phyloP scores from a whole-genome alignment of 2,113 vertebrate species.

The Mystacornis crossleyi region DNA sequence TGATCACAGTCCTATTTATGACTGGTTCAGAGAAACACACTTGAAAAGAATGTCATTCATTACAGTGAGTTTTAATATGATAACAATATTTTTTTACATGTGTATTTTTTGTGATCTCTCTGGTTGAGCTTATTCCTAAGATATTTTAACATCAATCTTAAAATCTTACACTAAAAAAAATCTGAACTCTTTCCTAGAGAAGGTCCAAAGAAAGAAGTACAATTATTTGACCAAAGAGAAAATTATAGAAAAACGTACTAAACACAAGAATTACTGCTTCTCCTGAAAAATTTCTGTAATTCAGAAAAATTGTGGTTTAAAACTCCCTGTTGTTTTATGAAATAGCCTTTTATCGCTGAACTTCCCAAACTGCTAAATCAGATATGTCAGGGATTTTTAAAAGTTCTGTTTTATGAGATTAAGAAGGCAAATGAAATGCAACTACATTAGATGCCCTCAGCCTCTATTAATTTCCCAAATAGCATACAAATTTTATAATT shows the following conservation, averaged over 20 bases:
- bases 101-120: not conserved
- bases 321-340: not conserved
- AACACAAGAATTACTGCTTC: not conserved
- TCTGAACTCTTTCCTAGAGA: not conserved
- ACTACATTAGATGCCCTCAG: not conserved
- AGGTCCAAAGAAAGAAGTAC: not conserved
- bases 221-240: not conserved
- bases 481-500: not conserved
- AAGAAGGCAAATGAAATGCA: not conserved
- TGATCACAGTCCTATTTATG: not conserved
- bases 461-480: not conserved
- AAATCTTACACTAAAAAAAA: not conserved
- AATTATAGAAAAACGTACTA: not conserved
- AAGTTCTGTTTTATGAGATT: not conserved
- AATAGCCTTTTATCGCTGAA: not conserved
- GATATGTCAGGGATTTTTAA: not conserved
- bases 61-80: not conserved
- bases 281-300: not conserved
- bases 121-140: not conserved
- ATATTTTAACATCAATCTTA: not conserved
- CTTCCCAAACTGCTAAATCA: not conserved
- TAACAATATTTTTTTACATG: not conserved
- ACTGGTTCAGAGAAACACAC: not conserved
- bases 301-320: not conserved
- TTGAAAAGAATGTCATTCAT: not conserved